Conservation (phyloP, 2,888 invertebrate species). For the Dromius quadrimaculatus region DNA sequence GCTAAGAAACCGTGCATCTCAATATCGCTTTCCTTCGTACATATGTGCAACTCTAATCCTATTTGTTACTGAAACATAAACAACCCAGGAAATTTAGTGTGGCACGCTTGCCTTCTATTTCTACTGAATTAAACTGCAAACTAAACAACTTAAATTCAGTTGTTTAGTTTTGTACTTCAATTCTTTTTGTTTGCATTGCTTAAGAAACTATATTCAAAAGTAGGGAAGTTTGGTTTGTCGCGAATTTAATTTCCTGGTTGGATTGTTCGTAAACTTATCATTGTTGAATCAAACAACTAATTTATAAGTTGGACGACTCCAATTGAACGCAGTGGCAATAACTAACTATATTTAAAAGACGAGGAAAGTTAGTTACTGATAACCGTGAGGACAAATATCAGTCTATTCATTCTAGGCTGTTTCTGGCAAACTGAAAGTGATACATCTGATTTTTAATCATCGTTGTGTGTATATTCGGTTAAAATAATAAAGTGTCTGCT, state of each 20-base stretch:
- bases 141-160: slow-evolving; percentile 1
- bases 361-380: too few species aligned
- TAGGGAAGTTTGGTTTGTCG: not conserved
- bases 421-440: too few species aligned
- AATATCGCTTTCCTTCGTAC: too few species aligned
- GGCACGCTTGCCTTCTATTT: not conserved
- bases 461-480: too few species aligned
- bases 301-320: too few species aligned
- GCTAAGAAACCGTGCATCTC: too few species aligned
- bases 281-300: slow-evolving; percentile 7
- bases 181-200: slow-evolving; percentile 5
- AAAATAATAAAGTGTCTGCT: too few species aligned
- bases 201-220: not conserved
- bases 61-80: not conserved
- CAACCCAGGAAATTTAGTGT: not conserved
- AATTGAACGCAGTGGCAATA: too few species aligned
- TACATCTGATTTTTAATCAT: too few species aligned
- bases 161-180: not conserved
- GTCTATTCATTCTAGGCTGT: too few species aligned
- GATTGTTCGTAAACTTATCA: slow-evolving; percentile 11
- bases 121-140: not conserved
- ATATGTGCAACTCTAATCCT: not conserved
- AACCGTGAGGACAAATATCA: too few species aligned
- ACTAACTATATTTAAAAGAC: too few species aligned
- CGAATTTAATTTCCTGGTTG: slow-evolving; percentile 12